phyloP scores from a whole-genome alignment of 2,888 invertebrate genomes.

The Drosophila kambysellisi region DNA sequence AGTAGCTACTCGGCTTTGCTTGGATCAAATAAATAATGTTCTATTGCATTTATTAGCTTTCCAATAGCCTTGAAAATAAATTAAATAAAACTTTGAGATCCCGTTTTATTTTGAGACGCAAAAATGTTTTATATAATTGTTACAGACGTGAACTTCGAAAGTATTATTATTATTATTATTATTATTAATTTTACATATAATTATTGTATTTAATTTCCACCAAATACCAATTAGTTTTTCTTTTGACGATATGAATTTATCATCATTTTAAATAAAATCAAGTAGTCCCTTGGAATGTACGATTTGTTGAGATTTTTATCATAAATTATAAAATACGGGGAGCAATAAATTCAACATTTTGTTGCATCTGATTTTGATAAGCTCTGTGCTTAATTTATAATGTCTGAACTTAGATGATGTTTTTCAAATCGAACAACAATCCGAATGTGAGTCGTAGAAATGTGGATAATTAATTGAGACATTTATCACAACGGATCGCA shows the following conservation, averaged over 20 bases:
- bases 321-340: conserved; percentile 23
- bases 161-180: neutral
- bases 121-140: neutral
- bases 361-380: conserved; percentile 15
- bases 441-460: conserved; percentile 34
- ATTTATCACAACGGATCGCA: conserved; percentile 52
- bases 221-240: neutral
- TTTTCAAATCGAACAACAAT: conserved; percentile 10
- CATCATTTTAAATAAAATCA: neutral
- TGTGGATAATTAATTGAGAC: conserved; percentile 71
- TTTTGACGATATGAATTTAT: neutral
- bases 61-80: neutral
- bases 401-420: neutral
- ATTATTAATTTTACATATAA: neutral
- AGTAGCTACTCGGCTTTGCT: neutral
- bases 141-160: too few species aligned
- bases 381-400: conserved; percentile 24
- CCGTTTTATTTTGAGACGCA: neutral
- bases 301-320: conserved; percentile 5
- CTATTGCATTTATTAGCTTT: neutral
- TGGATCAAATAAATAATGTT: neutral
- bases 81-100: neutral
- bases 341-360: conserved; percentile 26
- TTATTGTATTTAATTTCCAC: neutral
- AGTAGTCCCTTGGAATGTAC: neutral